Base-by-base conservation (phyloP, 2,797 vertebrate genomes). In the Aulostomus chinensis region DNA sequence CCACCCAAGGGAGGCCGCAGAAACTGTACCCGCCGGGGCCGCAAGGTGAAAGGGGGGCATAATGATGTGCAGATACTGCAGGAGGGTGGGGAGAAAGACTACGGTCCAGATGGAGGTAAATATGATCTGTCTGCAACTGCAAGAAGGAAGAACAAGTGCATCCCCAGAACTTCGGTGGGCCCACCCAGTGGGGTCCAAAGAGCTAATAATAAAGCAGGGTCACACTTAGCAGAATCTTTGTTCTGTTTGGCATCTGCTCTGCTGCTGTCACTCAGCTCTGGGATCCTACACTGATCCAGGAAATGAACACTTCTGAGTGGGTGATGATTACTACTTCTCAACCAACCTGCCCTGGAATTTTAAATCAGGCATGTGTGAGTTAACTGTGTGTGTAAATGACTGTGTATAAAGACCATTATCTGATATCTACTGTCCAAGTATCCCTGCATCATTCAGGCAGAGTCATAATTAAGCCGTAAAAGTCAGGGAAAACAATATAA, bases 141-240 rank as follows among this genome's bases (percentile, higher is more conserved):
- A 9, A 91, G 91, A 62, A 93, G 93, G 78, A 97, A 93, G 90
- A 93, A 95, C 86, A 98, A 98, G 82, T 99, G 97, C 68, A 92
- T 91, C 74, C 91, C 92, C 52, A 93, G 93, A 88, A 94, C 94
- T 54, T 93, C 94, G 45, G 82, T 95, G 9, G 92, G 93, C 47
- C 88, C 94, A 25, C 96, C 96, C 17, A 97, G 92, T 1, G 96
- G 96, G 64, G 96, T 98, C 42, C 94, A 96, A 88, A 94, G 93
- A 86, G 93, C 92, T 0, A 91, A 90, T 66, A 89, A 83, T 12
- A 76, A 57, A 15, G 91, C 91, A 33, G 68, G 48, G 34, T 51
- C 81, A 11, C 68, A 46, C 42, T 21, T 55, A 37, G 63, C 62
- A 40, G 53, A 51, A 29, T 47, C 35, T 21, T 14, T 57, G 30